Percentiles rank a stretch among this genome's conserved stretches.
phyloP scores from a whole-genome alignment of 2,888 invertebrate genomes.

The Eupithecia inturbata region DNA sequence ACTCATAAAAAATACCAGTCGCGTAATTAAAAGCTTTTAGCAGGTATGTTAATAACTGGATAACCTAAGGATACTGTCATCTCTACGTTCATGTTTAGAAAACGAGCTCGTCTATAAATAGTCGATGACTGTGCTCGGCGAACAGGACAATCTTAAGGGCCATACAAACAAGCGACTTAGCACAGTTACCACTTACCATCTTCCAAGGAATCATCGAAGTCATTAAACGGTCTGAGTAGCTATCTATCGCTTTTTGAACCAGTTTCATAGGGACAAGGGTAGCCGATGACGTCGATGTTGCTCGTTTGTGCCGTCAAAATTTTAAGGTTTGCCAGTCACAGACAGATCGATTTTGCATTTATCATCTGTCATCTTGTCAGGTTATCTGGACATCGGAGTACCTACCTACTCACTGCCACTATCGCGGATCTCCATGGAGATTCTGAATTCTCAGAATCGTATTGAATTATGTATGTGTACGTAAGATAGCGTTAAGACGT shows the following conservation, averaged over 20 bases:
- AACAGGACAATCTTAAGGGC: not conserved
- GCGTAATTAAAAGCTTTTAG: not conserved
- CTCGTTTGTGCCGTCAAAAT: conserved; percentile 30
- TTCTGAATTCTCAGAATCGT: conserved; percentile 51
- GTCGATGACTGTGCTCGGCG: conserved; percentile 44
- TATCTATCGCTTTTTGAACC: not conserved
- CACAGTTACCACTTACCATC: not conserved
- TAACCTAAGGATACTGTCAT: conserved; percentile 15
- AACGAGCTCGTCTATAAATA: conserved; percentile 60
- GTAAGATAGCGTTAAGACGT: not conserved
- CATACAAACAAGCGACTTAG: not conserved
- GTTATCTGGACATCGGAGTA: conserved; percentile 40
- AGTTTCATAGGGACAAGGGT: not conserved
- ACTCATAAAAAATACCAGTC: not conserved
- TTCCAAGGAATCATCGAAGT: not conserved
- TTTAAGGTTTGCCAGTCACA: conserved; percentile 55
- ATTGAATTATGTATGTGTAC: conserved; percentile 24
- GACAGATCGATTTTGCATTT: conserved; percentile 47
- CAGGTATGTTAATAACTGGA: conserved; percentile 11
- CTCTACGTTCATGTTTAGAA: conserved; percentile 38
- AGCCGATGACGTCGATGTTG: not conserved
- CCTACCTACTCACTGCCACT: conserved; percentile 20
- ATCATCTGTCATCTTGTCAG: conserved; percentile 51
- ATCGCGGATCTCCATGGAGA: conserved; percentile 53
- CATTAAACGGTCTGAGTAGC: not conserved